Conservation (phyloP, 2,113 vertebrate species). For the Ochotona curzoniae region DNA sequence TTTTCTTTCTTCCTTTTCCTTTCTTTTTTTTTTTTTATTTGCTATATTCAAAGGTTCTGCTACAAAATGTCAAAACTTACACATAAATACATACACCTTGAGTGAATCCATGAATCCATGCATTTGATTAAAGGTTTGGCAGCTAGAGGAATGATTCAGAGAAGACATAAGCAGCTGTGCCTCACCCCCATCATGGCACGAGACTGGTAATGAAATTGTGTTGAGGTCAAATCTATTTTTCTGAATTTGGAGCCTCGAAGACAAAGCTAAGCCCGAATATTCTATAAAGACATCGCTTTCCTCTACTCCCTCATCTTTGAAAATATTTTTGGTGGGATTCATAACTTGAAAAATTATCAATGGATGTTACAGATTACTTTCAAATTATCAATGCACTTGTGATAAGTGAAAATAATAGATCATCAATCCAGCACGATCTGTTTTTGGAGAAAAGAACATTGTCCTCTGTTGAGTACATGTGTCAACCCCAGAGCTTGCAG, state of each 20-base stretch:
- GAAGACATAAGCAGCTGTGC: background rate
- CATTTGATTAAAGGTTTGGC: background rate
- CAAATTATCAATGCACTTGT: background rate
- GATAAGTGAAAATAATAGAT: background rate
- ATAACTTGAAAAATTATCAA: background rate
- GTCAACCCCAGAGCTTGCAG: no score
- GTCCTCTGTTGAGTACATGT: no score
- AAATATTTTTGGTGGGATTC: background rate
- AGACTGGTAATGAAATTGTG: background rate
- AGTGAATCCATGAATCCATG: background rate
- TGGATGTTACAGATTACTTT: no score
- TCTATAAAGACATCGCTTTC: background rate
- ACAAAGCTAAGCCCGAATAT: background rate
- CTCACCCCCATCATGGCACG: background rate
- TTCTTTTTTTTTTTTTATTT: background rate
- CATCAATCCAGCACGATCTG: no score
- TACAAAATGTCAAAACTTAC: background rate
- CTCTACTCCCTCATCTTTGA: background rate
- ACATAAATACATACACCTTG: background rate
- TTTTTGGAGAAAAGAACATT: no score
- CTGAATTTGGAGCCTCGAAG: background rate
- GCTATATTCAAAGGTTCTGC: background rate
- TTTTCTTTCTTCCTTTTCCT: background rate
- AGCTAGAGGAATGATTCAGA: background rate
- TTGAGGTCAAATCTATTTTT: background rate